Percentiles rank a stretch among this genome's conserved stretches.
These are phyloP conservation scores for Ptychadena robeensis DNA, from an alignment of 2,797 vertebrate species.

Conservation along the genomic window DNA sequence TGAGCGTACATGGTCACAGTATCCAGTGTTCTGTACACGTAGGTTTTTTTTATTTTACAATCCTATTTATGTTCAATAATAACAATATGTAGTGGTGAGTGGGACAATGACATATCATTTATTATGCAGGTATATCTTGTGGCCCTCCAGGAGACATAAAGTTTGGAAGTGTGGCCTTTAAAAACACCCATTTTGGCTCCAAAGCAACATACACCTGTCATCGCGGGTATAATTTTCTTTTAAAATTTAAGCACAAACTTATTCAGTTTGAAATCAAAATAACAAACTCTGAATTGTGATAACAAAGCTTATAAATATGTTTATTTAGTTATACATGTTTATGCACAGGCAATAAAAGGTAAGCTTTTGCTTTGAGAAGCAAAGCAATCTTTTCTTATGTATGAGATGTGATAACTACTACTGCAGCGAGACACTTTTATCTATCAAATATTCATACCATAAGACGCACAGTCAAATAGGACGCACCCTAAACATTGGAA, in stretches of 20 bases:
- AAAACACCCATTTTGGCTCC: not conserved
- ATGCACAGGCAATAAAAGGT: too few relatives aligned
- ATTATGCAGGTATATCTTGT: constrained; percentile 29
- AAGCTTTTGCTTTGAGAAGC: too few relatives aligned
- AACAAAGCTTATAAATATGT: too few relatives aligned
- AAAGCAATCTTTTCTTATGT: too few relatives aligned
- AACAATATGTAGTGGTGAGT: not conserved
- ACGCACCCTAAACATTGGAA: too few relatives aligned
- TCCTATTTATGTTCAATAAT: not conserved
- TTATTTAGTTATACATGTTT: too few relatives aligned
- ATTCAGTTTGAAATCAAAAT: too few relatives aligned
- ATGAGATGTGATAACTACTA: too few relatives aligned
- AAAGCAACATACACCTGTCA: constrained; percentile 1
- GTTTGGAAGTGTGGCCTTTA: not conserved
- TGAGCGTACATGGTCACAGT: not conserved
- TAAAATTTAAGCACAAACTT: not conserved
- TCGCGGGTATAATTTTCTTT: not conserved
- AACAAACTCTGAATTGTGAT: too few relatives aligned
- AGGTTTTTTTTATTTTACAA: not conserved
- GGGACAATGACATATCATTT: not conserved
- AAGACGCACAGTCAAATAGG: too few relatives aligned
- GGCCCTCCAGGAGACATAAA: not conserved
- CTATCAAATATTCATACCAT: too few relatives aligned
- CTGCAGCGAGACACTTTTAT: too few relatives aligned
- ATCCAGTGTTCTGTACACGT: not conserved